Evolutionary conservation across 2,888 invertebrate genomes (phyloP).

Genomic region (Pterostichus niger): DNA sequence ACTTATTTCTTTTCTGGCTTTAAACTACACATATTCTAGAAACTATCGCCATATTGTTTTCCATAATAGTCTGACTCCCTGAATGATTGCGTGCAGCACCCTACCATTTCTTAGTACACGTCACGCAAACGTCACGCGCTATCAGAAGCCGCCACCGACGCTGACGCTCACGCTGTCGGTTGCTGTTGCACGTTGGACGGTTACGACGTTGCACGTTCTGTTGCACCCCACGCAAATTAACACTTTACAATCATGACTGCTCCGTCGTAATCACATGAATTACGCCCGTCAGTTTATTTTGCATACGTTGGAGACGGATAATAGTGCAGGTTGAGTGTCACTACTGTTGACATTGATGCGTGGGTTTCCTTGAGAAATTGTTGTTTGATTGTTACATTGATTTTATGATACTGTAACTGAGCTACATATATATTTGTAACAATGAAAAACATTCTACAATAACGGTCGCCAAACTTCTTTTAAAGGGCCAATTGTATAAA

Average conservation of each 20-base stretch:
- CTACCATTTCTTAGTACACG: neutral
- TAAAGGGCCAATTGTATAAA: too few relatives aligned
- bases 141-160: neutral
- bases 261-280: conserved; percentile 9
- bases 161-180: neutral
- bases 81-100: too few relatives aligned
- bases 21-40: too few relatives aligned
- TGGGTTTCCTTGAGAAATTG: neutral
- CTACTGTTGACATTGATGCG: neutral
- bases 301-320: neutral
- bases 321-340: neutral
- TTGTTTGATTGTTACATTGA: neutral
- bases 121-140: conserved; percentile 2
- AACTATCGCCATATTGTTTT: too few relatives aligned
- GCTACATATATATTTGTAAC: too few relatives aligned
- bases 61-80: too few relatives aligned
- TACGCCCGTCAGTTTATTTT: neutral
- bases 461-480: too few relatives aligned
- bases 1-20: too few relatives aligned
- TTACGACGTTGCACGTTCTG: conserved; percentile 4
- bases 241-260: conserved; percentile 18
- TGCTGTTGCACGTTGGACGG: neutral
- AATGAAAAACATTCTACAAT: too few relatives aligned
- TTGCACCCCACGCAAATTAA: conserved; percentile 8
- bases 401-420: neutral